phyloP scores from a whole-genome alignment of 1,140 invertebrate species.

The Musca domestica region DNA sequence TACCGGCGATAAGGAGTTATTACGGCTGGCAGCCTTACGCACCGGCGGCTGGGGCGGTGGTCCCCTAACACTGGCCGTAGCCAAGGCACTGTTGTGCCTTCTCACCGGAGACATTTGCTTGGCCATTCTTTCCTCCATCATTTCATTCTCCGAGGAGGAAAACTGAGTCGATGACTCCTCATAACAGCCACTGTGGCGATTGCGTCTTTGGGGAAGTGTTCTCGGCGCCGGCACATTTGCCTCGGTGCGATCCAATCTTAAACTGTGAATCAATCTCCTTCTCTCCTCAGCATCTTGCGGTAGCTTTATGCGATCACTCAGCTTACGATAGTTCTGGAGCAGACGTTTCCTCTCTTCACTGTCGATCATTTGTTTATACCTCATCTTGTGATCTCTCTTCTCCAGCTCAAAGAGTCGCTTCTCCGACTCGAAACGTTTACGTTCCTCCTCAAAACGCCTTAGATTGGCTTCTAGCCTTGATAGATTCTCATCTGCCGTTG shows the following conservation, averaged over 20 bases:
- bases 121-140: constrained; percentile 1
- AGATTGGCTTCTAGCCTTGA: constrained; percentile 46
- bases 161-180: constrained; percentile 51
- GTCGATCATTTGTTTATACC: constrained; percentile 46
- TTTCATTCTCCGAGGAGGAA: constrained; percentile 48
- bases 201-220: constrained; percentile 3
- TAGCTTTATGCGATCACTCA: constrained; percentile 48
- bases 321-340: constrained; percentile 47
- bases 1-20: constrained; percentile 33
- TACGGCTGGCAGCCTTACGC: constrained; percentile 30
- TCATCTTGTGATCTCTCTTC: constrained; percentile 49
- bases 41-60: constrained; percentile 28
- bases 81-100: constrained; percentile 13
- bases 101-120: constrained; percentile 22
- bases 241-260: constrained; percentile 42
- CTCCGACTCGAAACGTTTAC: constrained; percentile 48
- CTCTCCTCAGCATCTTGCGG: constrained; percentile 47
- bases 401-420: constrained; percentile 48
- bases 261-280: constrained; percentile 43
- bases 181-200: constrained; percentile 40
- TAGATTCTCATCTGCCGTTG: constrained; percentile 31
- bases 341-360: constrained; percentile 47
- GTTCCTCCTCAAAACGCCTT: constrained; percentile 50
- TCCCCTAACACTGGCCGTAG: constrained; percentile 18
- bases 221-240: constrained; percentile 23